Conservation (phyloP, 1,140 invertebrate genomes). For the Campoletis sonorensis region DNA sequence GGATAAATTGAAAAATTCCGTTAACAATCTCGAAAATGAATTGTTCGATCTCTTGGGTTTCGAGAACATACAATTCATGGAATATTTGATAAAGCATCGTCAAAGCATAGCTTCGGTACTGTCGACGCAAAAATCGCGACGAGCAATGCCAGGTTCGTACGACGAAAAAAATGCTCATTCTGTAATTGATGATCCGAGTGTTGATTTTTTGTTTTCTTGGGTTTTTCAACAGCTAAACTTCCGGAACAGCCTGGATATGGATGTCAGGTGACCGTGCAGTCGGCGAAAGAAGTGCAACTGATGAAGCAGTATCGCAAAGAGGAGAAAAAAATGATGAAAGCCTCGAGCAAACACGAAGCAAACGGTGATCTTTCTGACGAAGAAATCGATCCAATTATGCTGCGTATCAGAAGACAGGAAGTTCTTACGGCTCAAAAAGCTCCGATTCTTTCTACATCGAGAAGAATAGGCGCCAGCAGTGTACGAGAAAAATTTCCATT, state of each 20-base stretch:
- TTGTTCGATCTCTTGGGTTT: slow-evolving; percentile 92
- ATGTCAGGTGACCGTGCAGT: slow-evolving; percentile 88
- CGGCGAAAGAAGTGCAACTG: slow-evolving; percentile 88
- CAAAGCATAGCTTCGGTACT: slow-evolving; percentile 76
- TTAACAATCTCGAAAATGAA: slow-evolving; percentile 90
- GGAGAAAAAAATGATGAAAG: slow-evolving; percentile 88
- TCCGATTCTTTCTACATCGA: slow-evolving; percentile 70
- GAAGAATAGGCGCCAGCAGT: slow-evolving; percentile 56
- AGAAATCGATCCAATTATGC: slow-evolving; percentile 70
- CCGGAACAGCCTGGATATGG: slow-evolving; percentile 78
- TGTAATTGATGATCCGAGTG: neutral
- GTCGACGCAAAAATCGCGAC: slow-evolving; percentile 60
- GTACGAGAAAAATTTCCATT: slow-evolving; percentile 85
- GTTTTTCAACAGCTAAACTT: slow-evolving; percentile 57
- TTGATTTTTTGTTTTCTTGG: slow-evolving; percentile 57
- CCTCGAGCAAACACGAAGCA: slow-evolving; percentile 77
- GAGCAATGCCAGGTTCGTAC: slow-evolving; percentile 59
- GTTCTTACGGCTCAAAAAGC: slow-evolving; percentile 70
- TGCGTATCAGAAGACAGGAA: slow-evolving; percentile 75
- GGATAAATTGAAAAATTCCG: slow-evolving; percentile 79
- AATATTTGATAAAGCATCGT: slow-evolving; percentile 85
- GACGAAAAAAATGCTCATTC: slow-evolving; percentile 50
- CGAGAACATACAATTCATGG: slow-evolving; percentile 91
- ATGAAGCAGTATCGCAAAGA: slow-evolving; percentile 91
- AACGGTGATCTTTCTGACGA: slow-evolving; percentile 78